Base-by-base conservation (phyloP, 2,113 vertebrate genomes). In the Tetrax tetrax region DNA sequence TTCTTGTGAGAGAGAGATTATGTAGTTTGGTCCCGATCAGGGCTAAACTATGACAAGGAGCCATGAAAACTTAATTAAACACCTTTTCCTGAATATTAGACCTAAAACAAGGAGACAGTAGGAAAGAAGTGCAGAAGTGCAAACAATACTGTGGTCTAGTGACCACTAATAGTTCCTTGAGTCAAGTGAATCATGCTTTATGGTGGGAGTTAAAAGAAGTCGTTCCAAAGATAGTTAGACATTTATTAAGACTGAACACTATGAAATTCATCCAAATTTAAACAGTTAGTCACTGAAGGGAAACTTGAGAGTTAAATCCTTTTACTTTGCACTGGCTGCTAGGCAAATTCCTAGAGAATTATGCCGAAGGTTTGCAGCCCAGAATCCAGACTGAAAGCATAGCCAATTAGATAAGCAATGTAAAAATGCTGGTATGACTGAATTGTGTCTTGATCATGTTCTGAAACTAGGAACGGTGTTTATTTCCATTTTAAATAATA, bases 341-440 rank as follows among this genome's bases (percentile, higher is more conserved):
- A 59, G 59, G 71, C 23, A 81, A 95, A 85, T 93, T 88, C 74
- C 54, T 77, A 48, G 56, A 70, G 83, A 83, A 92, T 78, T 92
- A 56, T 81, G 35, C 16, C 74, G 56, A 51, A 96, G 66, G 57
- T 90, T 70, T 93, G 59, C 23, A 71, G 76, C 17, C 68, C 28
- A 74, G 66, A 70, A 81, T 68, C 56, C 69, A 89, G 60, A 83
- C 25, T 77, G 57, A 88, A 92, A 90, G 60, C 47, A 60, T 33
- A 75, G 43, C 27, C 2, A 0, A 86, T 92, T 95, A 95, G 88
- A 91, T 59, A 91, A 90, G 60, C 56, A 95, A 78, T 37, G 66
- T 68, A 89, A 96, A 97, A 94, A 84, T 78, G 38, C 4, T 68
- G 19, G 48, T 35, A 87, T 71, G 93, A 85, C 28, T 79, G 61